Evolutionary conservation across 2,888 invertebrate genomes (phyloP), one percentile per base, ranked within the genome.

Genomic region (Diarsia mendica): DNA sequence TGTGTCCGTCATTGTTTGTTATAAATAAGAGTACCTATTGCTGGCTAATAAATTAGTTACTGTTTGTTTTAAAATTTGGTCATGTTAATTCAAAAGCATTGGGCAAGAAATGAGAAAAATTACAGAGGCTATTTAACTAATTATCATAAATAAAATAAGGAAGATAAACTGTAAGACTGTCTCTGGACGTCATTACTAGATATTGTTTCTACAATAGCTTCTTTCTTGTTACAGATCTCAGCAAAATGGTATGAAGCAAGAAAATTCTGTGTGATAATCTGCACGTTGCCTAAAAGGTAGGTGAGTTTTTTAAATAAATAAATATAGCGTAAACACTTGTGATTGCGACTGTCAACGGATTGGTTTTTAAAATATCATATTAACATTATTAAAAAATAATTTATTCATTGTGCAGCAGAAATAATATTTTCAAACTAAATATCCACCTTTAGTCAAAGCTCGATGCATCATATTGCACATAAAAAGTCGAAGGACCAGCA

Each of bases 181-280:
- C 2, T 60, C 60, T 11, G 20, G 11, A 39, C 11, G 10, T 61
- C 20, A 13, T 55, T 55, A 55, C 2, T 55, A 2, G 5, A 23
- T 23, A 23, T 23, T 8, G 18, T 39, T 72, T 10, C 44, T 63
- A 63, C 18, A 55, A 72, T 46, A 39, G 51, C 67, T 82, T 76
- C 86, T 79, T 82, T 86, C 9, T 88, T 78, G 87, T 95, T 92
- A 60, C 96, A 96, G 96, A 93, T 95, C 89, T 91, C 88, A 79
- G 86, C 94, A 96, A 94, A 87, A 96, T 96, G 96, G 94, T 93
- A 87, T 96, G 90, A 95, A 91, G 85, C 85, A 84, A 87, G 88
- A 80, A 83, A 85, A 83, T 65, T 51, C 72, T 73, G 71, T 71
- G 72, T 77, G 80, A 89, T 85, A 82, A 87, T 83, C 88, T 85